A percentile compares a stretch with the other conserved stretches of the same genome.
Conservation (phyloP, 2,113 vertebrate genomes). For the Tetraodon nigroviridis region DNA sequence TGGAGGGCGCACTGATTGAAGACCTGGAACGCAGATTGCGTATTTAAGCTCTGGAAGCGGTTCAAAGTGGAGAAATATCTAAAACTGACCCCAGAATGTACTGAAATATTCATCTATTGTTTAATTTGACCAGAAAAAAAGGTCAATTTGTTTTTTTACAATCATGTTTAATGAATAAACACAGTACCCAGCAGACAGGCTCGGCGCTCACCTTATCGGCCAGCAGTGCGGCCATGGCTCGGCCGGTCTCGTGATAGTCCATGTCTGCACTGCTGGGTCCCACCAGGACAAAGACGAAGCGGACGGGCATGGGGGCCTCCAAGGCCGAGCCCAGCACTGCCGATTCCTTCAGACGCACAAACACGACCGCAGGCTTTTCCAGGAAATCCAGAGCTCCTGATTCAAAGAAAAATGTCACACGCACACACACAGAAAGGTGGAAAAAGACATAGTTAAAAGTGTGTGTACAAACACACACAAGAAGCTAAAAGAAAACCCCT, state of each 20-base stretch:
- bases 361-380: conserved; percentile 74
- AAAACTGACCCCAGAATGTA: too few relatives aligned
- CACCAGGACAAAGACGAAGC: conserved; percentile 83
- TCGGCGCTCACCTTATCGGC: conserved; percentile 79
- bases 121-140: too few relatives aligned
- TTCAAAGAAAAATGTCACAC: conserved; percentile 1
- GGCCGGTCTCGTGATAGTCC: conserved; percentile 84
- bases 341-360: conserved; percentile 81
- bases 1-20: conserved; percentile 80
- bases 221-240: conserved; percentile 84
- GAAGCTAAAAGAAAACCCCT: not conserved
- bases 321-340: conserved; percentile 67
- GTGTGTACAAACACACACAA: not conserved
- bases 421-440: not conserved
- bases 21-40: conserved; percentile 69
- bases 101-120: too few relatives aligned
- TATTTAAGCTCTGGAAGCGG: not conserved
- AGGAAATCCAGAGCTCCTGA: conserved; percentile 73
- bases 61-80: too few relatives aligned
- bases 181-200: not conserved
- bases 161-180: too few relatives aligned
- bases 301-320: conserved; percentile 68
- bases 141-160: too few relatives aligned
- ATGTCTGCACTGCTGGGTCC: conserved; percentile 74
- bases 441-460: not conserved